Percentiles rank a stretch among this genome's conserved stretches.
phyloP scores from a whole-genome alignment of 2,888 invertebrate species.

The Pristionchus mayeri region DNA sequence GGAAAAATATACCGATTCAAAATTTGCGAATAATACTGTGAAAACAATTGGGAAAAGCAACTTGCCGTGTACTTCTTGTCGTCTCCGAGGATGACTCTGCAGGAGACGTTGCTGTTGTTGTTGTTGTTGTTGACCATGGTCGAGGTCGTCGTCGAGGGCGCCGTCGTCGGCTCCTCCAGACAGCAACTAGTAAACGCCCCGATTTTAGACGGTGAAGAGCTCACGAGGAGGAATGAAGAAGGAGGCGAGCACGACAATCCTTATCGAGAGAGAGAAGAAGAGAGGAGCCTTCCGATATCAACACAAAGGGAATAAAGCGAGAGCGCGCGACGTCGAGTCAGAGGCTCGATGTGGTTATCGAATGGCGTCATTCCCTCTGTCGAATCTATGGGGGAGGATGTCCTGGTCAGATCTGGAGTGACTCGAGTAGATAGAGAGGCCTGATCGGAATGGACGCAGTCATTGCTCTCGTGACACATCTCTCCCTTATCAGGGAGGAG shows the following conservation, averaged over 20 bases:
- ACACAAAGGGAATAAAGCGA: constrained; percentile 31
- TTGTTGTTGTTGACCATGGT: neutral
- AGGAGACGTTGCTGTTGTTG: constrained; percentile 41
- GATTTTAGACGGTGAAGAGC: constrained; percentile 34
- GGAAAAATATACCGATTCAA: too few species aligned
- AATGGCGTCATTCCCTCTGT: neutral
- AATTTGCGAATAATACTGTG: too few species aligned
- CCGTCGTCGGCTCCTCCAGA: constrained; percentile 52
- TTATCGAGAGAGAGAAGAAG: constrained; percentile 46
- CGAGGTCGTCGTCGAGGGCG: constrained; percentile 46
- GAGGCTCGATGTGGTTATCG: neutral
- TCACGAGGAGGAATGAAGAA: constrained; percentile 6
- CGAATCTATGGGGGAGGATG: neutral
- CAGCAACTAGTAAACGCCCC: constrained; percentile 42
- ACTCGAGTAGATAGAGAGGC: neutral
- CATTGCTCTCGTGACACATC: constrained; percentile 26
- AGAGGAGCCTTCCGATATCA: constrained; percentile 46
- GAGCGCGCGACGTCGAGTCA: neutral
- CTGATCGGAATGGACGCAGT: too few species aligned
- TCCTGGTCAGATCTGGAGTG: neutral
- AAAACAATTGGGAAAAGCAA: too few species aligned
- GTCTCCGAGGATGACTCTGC: constrained; percentile 37
- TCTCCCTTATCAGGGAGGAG: neutral
- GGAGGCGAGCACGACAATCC: constrained; percentile 22
- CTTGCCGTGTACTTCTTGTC: constrained; percentile 49